Evolutionary conservation across 2,113 vertebrate genomes (phyloP).

Genomic region (Grus americana): DNA sequence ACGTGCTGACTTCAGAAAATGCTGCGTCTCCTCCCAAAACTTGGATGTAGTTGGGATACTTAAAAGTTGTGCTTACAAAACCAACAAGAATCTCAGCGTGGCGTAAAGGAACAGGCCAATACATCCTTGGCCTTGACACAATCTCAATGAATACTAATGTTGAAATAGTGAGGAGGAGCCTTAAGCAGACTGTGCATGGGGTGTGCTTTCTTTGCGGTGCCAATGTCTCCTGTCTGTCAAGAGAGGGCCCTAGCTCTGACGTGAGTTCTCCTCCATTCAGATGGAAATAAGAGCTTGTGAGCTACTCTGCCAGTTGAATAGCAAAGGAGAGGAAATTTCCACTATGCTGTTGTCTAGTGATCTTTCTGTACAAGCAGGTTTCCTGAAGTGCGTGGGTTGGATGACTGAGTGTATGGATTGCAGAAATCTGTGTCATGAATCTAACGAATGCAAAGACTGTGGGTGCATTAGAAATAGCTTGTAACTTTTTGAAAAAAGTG

Average conservation of each 20-base stretch:
- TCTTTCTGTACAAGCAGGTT: conserved; percentile 53
- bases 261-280: conserved; percentile 60
- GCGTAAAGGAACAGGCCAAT: not conserved
- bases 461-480: not conserved
- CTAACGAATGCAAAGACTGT: not conserved
- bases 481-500: not conserved
- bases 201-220: conserved; percentile 21
- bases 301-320: conserved; percentile 42
- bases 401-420: not conserved
- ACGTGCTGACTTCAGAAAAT: conserved; percentile 25
- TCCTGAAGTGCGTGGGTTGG: conserved; percentile 30
- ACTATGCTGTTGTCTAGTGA: conserved; percentile 65
- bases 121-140: conserved; percentile 50
- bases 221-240: not conserved
- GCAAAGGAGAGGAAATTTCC: conserved; percentile 80
- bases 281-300: conserved; percentile 71
- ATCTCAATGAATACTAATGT: conserved; percentile 16
- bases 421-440: not conserved
- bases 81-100: conserved; percentile 50
- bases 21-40: not conserved
- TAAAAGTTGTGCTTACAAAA: conserved; percentile 43
- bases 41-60: conserved; percentile 15
- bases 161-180: conserved; percentile 31
- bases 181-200: not conserved
- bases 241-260: conserved; percentile 54